phyloP scores from a whole-genome alignment of 2,113 vertebrate genomes.

The Columbina picui region DNA sequence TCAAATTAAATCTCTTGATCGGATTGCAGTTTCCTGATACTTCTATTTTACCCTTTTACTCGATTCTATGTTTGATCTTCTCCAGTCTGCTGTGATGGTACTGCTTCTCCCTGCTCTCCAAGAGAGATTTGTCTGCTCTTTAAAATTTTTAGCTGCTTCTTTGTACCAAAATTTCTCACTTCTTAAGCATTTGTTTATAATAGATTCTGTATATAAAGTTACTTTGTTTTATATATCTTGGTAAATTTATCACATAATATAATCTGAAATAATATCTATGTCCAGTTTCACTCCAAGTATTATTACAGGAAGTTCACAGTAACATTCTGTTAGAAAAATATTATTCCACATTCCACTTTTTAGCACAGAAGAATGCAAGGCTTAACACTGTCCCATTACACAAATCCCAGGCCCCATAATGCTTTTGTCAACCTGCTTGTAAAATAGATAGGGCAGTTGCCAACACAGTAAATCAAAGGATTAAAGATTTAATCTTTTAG shows the following conservation, averaged over 20 bases:
- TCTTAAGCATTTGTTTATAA: not conserved
- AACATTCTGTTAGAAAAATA: not conserved
- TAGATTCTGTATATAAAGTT: not conserved
- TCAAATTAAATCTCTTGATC: not conserved
- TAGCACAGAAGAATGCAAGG: not conserved
- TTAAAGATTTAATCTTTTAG: constrained; percentile 59
- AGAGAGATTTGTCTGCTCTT: not conserved
- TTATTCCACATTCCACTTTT: not conserved
- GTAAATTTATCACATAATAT: not conserved
- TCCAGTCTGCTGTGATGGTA: not conserved
- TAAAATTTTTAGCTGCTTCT: not conserved
- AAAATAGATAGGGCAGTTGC: constrained; percentile 17
- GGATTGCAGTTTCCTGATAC: not conserved
- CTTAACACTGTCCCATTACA: not conserved
- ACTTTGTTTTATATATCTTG: not conserved
- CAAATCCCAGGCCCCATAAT: not conserved
- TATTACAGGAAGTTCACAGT: not conserved
- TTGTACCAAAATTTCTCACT: not conserved
- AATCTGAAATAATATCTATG: accelerated
- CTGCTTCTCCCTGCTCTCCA: no score
- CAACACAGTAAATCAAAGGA: constrained; percentile 29
- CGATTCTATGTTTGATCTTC: accelerated
- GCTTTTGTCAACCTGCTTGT: constrained; percentile 37
- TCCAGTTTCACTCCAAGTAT: no score
- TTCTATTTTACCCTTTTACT: not conserved